Evolutionary conservation across 2,888 invertebrate species (phyloP), one percentile per base, ranked within the genome.

Genomic region (Netelia fuscicornis): DNA sequence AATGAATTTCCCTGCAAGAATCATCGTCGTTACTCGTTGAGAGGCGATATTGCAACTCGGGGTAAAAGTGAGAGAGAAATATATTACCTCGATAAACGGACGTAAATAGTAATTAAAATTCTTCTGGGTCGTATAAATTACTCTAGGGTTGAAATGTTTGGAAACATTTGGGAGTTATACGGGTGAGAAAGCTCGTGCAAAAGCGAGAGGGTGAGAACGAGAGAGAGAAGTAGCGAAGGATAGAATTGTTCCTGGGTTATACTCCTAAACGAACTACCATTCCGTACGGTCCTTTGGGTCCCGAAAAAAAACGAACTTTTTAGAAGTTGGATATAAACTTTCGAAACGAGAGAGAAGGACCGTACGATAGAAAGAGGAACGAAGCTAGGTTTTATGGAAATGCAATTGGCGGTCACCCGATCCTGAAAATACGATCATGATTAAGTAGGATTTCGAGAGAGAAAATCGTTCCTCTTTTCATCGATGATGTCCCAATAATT

Each of bases 51-150:
- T 64, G 6, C 8, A 52, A 64, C 11, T 58, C 30, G 30, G n/a
- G 23, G 1, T 1, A n/a, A 42, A 23, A 30, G 8, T 11, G 48
- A 17, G 10, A 56, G 9, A 44, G n/a, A 48, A 13, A 48, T 48
- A 48, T 48, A 48, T 48, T 13, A 48, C n/a, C 3, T 44, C 64
- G 71, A 80, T 76, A 72, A 80, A 72, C 65, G 76, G 52, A 44
- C 65, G 75, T 82, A 76, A 85, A 80, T 79, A 76, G 65, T 76
- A 72, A 85, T 80, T 79, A 72, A 72, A 82, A 85, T 79, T 67
- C 79, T 60, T 83, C 67, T 65, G 85, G 80, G 76, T 80, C 76
- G 65, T 48, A 80, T 83, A 80, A 76, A 82, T 85, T 72, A 85
- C 65, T 2, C 6, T 52, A n/a, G 60, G 58, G 72, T 62, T 67